These are phyloP conservation scores for Achatina immaculata DNA, from an alignment of 1,140 invertebrate species.

Conservation along the genomic window DNA sequence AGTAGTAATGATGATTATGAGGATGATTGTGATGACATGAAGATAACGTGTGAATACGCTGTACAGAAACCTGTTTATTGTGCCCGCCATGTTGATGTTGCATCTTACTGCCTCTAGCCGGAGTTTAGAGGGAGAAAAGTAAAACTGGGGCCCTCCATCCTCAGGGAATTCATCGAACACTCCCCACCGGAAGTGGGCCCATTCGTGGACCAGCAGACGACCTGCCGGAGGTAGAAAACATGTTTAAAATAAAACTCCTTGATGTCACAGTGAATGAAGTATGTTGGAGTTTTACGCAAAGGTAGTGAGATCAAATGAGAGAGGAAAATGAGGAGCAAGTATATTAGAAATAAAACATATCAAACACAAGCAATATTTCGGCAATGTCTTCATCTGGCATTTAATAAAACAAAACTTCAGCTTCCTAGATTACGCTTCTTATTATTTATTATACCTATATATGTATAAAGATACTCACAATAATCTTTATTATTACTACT, in stretches of 20 bases:
- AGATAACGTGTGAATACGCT: too few species aligned
- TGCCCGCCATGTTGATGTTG: constrained; percentile 42
- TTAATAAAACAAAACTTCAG: not conserved
- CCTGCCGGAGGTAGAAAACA: constrained; percentile 58
- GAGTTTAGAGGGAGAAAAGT: constrained; percentile 42
- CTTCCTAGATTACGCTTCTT: too few species aligned
- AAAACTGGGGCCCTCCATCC: constrained; percentile 71
- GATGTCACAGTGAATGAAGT: too few species aligned
- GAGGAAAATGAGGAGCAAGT: not conserved
- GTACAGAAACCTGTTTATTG: constrained; percentile 29
- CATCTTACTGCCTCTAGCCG: constrained; percentile 46
- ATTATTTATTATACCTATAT: too few species aligned
- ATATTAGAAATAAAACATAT: not conserved
- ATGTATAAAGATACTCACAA: too few species aligned
- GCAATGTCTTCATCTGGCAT: not conserved
- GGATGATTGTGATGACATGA: too few species aligned
- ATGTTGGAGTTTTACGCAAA: not conserved
- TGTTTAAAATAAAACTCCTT: not conserved
- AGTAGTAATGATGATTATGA: too few species aligned
- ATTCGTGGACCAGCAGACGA: constrained; percentile 76
- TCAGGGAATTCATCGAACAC: constrained; percentile 80
- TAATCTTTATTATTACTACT: too few species aligned
- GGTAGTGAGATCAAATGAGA: not conserved
- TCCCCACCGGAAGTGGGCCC: constrained; percentile 79
- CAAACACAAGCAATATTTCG: not conserved